A percentile compares a stretch with the other conserved stretches of the same genome.
These are phyloP conservation scores for Podocnemis expansa DNA, from an alignment of 2,113 vertebrate genomes.

Conservation along the genomic window DNA sequence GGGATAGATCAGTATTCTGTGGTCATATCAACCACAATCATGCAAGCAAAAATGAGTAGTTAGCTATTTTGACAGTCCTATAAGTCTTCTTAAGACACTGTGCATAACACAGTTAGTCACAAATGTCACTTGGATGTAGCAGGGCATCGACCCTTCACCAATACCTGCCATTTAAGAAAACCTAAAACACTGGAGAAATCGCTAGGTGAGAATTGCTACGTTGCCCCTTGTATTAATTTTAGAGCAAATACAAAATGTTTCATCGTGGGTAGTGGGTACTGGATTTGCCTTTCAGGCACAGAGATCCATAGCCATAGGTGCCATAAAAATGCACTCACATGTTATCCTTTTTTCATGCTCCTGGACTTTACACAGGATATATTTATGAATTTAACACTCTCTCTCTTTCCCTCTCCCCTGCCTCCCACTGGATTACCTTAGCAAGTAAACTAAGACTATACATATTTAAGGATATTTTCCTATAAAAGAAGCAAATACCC, in stretches of 20 bases:
- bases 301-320: constrained; percentile 7
- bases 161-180: constrained; percentile 54
- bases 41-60: constrained; percentile 77
- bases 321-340: constrained; percentile 24
- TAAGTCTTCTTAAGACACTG: constrained; percentile 57
- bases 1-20: constrained; percentile 78
- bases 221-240: constrained; percentile 58
- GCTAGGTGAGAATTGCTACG: not conserved
- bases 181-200: constrained; percentile 8
- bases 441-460: constrained; percentile 41
- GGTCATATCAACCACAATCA: constrained; percentile 76
- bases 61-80: constrained; percentile 75
- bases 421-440: constrained; percentile 53
- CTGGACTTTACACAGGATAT: constrained; percentile 14
- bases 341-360: constrained; percentile 1
- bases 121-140: constrained; percentile 60
- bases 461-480: constrained; percentile 39
- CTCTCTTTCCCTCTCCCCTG: constrained; percentile 16
- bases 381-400: constrained; percentile 68
- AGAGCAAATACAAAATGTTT: constrained; percentile 13
- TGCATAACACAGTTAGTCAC: constrained; percentile 59
- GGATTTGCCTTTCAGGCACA: not conserved
- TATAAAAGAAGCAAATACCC: constrained; percentile 49
- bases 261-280: not conserved
- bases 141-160: constrained; percentile 50